Evolutionary conservation across 1,140 invertebrate species (phyloP), one percentile per base, ranked within the genome.

Genomic region (Tetraneura akinire): DNA sequence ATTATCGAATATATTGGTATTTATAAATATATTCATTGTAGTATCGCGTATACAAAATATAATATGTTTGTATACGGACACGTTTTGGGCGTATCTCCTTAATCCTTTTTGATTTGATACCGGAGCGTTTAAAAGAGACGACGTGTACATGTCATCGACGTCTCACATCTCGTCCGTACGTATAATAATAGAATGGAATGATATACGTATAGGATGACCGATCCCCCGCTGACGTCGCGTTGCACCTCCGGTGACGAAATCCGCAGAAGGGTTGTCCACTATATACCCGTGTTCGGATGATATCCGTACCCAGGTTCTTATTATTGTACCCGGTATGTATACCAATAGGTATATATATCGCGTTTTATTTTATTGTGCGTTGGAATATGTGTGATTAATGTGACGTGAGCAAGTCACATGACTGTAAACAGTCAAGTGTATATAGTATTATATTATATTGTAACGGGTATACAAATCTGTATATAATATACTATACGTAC

Each of bases 231-330:
- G 73, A 55, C 26, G 21, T 4, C 1, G 18, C 2, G 4, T n/a
- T 11, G 71, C 32, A 37, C 32, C 32, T 37, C 32, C 32, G 32
- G 32, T 37, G 8, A 10, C 14, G 13, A 42, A 57, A 55, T 45
- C n/a, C 21, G 13, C 53, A 76, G 73, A 76, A 76, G 73, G 73
- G 73, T 76, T 76, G 73, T n/a, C n/a, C n/a, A n/a, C n/a, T n/a
- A n/a, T n/a, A n/a, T n/a, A n/a, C n/a, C n/a, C n/a, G n/a, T n/a
- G n/a, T 13, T 76, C 16, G 37, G 64, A 21, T 47, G 45, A 14
- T 8, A 37, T 8, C 3, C 32, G 32, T 55, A 55, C 18, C 9
- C 18, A 1, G 16, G 13, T 70, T n/a, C n/a, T n/a, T n/a, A n/a
- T n/a, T n/a, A n/a, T n/a, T n/a, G n/a, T n/a, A n/a, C n/a, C n/a